These are phyloP conservation scores for Hycleus cichorii DNA, from an alignment of 1,140 invertebrate genomes.

Conservation along the genomic window DNA sequence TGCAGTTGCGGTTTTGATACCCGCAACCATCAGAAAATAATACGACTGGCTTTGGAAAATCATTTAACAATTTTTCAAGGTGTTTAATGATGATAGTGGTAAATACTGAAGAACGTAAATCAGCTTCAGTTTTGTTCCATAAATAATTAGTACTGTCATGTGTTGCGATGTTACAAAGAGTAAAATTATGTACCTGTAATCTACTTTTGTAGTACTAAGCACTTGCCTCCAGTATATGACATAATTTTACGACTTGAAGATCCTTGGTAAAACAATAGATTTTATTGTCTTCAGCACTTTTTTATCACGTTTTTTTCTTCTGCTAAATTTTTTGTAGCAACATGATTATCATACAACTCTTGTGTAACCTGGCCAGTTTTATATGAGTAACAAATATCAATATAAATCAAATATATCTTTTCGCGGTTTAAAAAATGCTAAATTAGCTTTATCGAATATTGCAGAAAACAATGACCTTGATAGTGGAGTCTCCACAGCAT, in stretches of 20 bases:
- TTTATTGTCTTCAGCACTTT: neutral
- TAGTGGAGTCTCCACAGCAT: neutral
- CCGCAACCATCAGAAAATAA: slow-evolving; percentile 18
- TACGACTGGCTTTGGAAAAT: no score
- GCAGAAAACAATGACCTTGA: neutral
- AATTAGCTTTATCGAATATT: neutral
- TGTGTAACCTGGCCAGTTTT: neutral
- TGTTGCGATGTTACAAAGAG: slow-evolving; percentile 31
- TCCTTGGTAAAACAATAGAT: slow-evolving; percentile 7
- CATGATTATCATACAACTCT: neutral
- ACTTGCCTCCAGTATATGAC: slow-evolving; percentile 18
- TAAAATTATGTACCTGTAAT: slow-evolving; percentile 38
- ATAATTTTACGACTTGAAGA: slow-evolving; percentile 17
- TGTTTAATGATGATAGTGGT: no score
- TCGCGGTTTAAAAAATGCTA: neutral
- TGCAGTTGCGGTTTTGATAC: slow-evolving; percentile 15
- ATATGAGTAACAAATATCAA: slow-evolving; percentile 1
- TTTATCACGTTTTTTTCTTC: slow-evolving; percentile 3
- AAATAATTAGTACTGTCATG: slow-evolving; percentile 29
- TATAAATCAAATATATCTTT: slow-evolving; percentile 13
- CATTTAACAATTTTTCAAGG: no score
- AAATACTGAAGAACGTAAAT: slow-evolving; percentile 18
- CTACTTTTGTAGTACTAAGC: slow-evolving; percentile 36
- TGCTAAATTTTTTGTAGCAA: slow-evolving; percentile 1
- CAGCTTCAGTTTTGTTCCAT: slow-evolving; percentile 35